phyloP scores from a whole-genome alignment of 2,888 invertebrate species.

The Lapara coniferarum region DNA sequence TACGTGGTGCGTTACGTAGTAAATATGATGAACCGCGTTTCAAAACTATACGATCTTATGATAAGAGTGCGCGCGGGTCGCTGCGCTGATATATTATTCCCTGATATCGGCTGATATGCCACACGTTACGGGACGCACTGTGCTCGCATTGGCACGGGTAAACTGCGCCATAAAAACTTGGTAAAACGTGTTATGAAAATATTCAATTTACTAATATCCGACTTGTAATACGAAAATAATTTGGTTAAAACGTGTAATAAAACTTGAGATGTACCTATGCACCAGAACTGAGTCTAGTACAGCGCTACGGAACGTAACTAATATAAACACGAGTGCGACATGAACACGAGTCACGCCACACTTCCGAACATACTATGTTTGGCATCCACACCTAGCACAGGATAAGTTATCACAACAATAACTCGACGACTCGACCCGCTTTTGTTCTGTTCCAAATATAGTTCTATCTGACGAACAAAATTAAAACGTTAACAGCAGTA shows the following conservation, averaged over 20 bases:
- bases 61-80: conserved; percentile 25
- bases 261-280: neutral
- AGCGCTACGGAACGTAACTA: neutral
- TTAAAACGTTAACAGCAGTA: neutral
- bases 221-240: conserved; percentile 21
- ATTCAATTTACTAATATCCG: conserved; percentile 8
- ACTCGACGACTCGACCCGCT: neutral
- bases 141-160: neutral
- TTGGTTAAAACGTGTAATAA: conserved; percentile 20
- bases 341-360: conserved; percentile 3
- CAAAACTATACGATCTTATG: conserved; percentile 51
- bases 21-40: conserved; percentile 51
- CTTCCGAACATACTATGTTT: conserved; percentile 8
- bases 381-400: conserved; percentile 15
- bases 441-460: neutral
- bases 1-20: conserved; percentile 39
- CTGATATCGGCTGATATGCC: conserved; percentile 53
- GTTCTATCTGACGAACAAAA: neutral
- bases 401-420: neutral
- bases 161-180: conserved; percentile 25
- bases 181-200: conserved; percentile 23
- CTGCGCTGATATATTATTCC: conserved; percentile 28
- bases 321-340: neutral
- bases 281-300: neutral
- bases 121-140: conserved; percentile 29